Conservation (phyloP, 35 echinoderm and acorn worm genomes). For the Stichopus chloronotus region DNA sequence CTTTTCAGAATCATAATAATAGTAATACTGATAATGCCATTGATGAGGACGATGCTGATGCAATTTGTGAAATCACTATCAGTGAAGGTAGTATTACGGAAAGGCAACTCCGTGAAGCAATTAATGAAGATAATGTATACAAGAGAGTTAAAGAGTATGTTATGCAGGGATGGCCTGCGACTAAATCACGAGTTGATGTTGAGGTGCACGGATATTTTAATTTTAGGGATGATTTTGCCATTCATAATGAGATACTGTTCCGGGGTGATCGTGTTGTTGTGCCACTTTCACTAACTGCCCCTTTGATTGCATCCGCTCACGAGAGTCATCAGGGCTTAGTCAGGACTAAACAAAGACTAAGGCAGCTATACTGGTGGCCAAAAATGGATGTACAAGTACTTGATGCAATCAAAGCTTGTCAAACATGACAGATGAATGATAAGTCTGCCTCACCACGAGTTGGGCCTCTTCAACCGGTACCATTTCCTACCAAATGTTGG, state of each 20-base stretch:
- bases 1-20: background rate
- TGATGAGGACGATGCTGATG: background rate
- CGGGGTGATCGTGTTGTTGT: background rate
- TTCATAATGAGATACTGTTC: background rate
- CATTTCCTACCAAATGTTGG: background rate
- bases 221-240: background rate
- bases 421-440: no score
- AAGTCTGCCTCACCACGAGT: no score
- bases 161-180: no score
- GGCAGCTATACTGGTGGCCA: background rate
- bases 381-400: constrained; percentile 59
- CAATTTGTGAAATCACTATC: background rate
- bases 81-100: background rate
- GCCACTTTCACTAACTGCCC: background rate
- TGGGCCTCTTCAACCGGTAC: background rate
- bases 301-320: background rate
- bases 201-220: background rate
- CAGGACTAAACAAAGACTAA: background rate
- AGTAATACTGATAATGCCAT: constrained; percentile 2
- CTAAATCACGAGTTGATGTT: no score
- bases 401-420: constrained; percentile 41
- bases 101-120: background rate
- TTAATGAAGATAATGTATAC: background rate
- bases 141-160: no score
- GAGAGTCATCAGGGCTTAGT: background rate